Conservation (phyloP, 1,140 invertebrate genomes). For the Trichoplusia ni region DNA sequence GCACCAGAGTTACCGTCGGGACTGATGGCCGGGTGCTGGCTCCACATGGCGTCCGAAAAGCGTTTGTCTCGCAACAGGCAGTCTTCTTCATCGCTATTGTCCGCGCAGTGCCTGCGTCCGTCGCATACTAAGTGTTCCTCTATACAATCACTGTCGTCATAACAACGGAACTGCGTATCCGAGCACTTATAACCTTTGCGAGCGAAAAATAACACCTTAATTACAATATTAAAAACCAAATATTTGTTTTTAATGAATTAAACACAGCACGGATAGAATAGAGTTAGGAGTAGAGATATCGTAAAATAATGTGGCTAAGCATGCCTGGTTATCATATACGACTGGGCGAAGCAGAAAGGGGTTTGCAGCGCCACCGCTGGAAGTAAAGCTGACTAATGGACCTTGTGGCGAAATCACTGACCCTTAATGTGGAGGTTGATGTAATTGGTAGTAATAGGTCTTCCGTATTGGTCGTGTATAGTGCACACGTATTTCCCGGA, state of each 20-base stretch:
- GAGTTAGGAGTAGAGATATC: not conserved
- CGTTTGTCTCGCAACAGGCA: constrained; percentile 77
- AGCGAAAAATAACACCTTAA: constrained; percentile 38
- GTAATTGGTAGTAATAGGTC: constrained; percentile 81
- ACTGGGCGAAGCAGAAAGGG: constrained; percentile 19
- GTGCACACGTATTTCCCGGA: constrained; percentile 88
- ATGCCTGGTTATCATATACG: constrained; percentile 48
- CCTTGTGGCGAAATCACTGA: constrained; percentile 80
- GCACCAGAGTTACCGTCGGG: constrained; percentile 56
- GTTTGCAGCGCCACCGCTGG: constrained; percentile 24
- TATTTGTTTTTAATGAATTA: not conserved
- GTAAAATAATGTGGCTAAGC: constrained; percentile 35
- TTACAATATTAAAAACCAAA: constrained; percentile 2
- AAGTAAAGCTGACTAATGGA: constrained; percentile 41
- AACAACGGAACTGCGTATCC: constrained; percentile 83
- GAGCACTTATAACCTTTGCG: constrained; percentile 69
- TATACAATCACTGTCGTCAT: constrained; percentile 83
- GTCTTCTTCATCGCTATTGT: constrained; percentile 87
- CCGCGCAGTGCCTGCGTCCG: constrained; percentile 85
- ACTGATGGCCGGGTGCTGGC: constrained; percentile 39
- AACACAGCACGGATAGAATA: not conserved
- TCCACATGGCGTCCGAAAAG: constrained; percentile 39
- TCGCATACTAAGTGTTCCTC: constrained; percentile 83
- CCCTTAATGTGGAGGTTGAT: constrained; percentile 86
- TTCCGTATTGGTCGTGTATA: constrained; percentile 76